These are phyloP conservation scores for Xenentodon cancila DNA, from an alignment of 2,797 vertebrate genomes.

Conservation along the genomic window DNA sequence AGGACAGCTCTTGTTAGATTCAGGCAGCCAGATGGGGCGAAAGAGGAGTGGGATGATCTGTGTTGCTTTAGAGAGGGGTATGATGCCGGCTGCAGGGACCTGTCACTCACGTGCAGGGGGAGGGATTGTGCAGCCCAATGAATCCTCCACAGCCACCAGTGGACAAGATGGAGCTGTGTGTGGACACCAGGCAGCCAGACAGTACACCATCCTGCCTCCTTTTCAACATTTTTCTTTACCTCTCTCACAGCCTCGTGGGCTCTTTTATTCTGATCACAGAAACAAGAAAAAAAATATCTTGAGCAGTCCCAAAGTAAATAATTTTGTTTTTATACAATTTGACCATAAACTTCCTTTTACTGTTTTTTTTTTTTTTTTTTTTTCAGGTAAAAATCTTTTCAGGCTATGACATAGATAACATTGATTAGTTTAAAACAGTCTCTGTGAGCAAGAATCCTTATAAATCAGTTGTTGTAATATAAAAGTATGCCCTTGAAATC, in stretches of 20 bases:
- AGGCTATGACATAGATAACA: too few species aligned
- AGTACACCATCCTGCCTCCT: slow-evolving; percentile 64
- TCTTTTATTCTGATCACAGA: slow-evolving; percentile 19
- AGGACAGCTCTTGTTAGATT: slow-evolving; percentile 79
- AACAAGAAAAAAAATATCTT: neutral
- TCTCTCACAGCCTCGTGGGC: slow-evolving; percentile 35
- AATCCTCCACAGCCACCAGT: slow-evolving; percentile 84
- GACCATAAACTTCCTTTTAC: too few species aligned
- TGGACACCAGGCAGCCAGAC: slow-evolving; percentile 78
- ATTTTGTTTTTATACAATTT: too few species aligned
- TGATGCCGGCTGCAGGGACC: slow-evolving; percentile 79
- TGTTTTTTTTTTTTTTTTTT: too few species aligned
- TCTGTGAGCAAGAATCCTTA: too few species aligned
- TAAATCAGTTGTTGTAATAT: too few species aligned
- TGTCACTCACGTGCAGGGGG: slow-evolving; percentile 83
- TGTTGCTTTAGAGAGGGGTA: slow-evolving; percentile 72
- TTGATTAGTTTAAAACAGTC: too few species aligned
- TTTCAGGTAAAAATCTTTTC: too few species aligned
- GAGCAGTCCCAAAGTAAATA: too few species aligned
- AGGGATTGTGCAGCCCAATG: slow-evolving; percentile 76
- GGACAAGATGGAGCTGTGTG: slow-evolving; percentile 76
- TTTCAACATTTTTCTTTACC: slow-evolving; percentile 50
- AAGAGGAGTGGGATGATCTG: slow-evolving; percentile 84
- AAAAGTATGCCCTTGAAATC: too few species aligned
- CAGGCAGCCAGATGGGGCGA: slow-evolving; percentile 87